Base-by-base conservation (phyloP, 2,797 vertebrate genomes). In the Acestrorhynchus altus region DNA sequence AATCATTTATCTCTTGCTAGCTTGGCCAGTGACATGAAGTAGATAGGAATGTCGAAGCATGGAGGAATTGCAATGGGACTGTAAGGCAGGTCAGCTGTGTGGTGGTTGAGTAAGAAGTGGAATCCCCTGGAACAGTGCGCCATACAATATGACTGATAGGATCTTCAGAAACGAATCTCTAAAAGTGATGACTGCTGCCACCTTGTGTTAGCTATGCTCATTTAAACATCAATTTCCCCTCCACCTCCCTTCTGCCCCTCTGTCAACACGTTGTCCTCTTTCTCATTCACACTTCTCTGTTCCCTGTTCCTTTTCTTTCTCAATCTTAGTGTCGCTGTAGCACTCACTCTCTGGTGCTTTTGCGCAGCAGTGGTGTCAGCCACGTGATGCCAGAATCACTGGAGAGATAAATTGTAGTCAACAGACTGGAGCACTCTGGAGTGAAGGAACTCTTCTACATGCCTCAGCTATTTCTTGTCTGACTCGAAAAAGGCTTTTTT, bases 131-230 rank as follows among this genome's bases (percentile, higher is more conserved):
- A 76, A 40, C 52, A 12, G 28, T 64, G 72, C 51, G 72, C 20
- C 26, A n/a, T 20, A 44, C 42, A 4, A 20, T 26, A 20, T 60
- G 18, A 42, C 59, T 54, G 51, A 67, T n/a, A 18, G 44, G 28
- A 22, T 64, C 63, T 52, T n/a, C 1, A 61, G 54, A 68, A 64
- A 31, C 18, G 12, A 13, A 3, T 31, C 1, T 28, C 49, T 3
- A 67, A 60, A 46, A 26, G 52, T 76, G 70, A 51, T 49, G 20
- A 12, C 66, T 82, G 66, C 81, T 77, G 81, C 81, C 83, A 60
- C 60, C 81, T 81, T 72, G 72, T 81, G 83, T 81, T 70, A 77
- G 44, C 28, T 59, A 28, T 73, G 51, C 31, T 11, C 8, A 20
- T 7, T 22, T 20, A 22, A 51, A 18, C 28, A n/a, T 4, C 22